Conservation (phyloP, 2,888 invertebrate genomes). For the Branchellion lobata region DNA sequence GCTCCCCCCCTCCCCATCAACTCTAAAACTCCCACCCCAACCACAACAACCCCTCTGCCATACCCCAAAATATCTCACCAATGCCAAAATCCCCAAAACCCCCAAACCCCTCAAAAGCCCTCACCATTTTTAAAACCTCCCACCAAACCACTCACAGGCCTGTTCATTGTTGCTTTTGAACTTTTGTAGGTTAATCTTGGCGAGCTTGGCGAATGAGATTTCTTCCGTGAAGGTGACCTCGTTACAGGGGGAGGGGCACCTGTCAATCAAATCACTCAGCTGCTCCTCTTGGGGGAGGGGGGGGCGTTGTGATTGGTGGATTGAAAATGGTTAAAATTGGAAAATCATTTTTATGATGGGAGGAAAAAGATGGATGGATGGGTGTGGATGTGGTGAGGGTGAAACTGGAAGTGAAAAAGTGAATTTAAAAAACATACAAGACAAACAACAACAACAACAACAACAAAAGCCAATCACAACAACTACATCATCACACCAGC, state of each 20-base stretch:
- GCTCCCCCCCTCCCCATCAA: not conserved
- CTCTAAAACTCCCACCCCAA: no score
- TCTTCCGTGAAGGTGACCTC: constrained; percentile 16
- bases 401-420: not conserved
- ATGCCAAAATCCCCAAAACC: no score
- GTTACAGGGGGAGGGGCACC: not conserved
- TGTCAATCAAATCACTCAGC: not conserved
- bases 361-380: no score
- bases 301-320: not conserved
- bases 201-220: constrained; percentile 23
- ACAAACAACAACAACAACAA: no score
- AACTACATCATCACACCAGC: no score
- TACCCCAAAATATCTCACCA: no score
- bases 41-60: no score
- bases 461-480: no score
- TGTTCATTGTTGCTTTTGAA: not conserved
- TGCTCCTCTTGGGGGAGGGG: not conserved
- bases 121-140: not conserved
- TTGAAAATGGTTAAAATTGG: not conserved
- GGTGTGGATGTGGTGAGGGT: not conserved
- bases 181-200: not conserved
- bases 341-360: no score
- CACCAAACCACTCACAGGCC: no score
- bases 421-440: no score
- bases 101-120: not conserved